phyloP scores from a whole-genome alignment of 2,113 vertebrate genomes.

The Gallinago media region DNA sequence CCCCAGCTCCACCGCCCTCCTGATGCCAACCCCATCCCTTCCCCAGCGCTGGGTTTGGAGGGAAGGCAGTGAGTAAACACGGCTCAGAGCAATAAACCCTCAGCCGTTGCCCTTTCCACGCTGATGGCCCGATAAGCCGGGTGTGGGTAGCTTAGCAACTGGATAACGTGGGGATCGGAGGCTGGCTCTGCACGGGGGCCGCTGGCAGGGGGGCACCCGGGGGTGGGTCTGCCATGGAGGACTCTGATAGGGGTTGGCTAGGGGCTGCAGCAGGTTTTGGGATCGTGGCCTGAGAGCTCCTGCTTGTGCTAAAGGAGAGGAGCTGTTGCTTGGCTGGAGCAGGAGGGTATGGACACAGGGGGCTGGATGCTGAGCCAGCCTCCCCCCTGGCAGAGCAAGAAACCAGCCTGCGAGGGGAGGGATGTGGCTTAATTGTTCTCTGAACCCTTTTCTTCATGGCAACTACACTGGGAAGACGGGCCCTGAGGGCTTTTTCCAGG shows the following conservation, averaged over 20 bases:
- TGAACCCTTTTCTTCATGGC: accelerated
- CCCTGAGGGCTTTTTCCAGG: neutral
- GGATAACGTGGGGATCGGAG: neutral
- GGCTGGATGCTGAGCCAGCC: neutral
- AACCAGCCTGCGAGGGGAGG: neutral
- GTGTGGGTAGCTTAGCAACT: constrained; percentile 62
- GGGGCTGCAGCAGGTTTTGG: neutral
- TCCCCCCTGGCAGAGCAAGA: neutral
- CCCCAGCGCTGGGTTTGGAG: neutral
- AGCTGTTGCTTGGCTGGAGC: neutral
- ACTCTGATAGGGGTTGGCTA: neutral
- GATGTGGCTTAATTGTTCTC: neutral
- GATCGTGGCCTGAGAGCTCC: neutral
- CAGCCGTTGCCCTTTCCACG: constrained; percentile 18
- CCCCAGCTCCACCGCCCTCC: accelerated
- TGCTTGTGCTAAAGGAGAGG: neutral
- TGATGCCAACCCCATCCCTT: accelerated
- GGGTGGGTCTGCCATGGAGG: too few relatives aligned
- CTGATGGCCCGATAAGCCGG: constrained; percentile 16
- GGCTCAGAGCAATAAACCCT: neutral
- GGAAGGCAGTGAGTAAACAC: neutral
- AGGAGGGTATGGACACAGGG: neutral
- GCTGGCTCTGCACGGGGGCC: neutral
- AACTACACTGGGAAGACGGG: neutral
- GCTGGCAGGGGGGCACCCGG: neutral